phyloP scores from a whole-genome alignment of 2,888 invertebrate species.

The Phragmatobia fuliginosa region DNA sequence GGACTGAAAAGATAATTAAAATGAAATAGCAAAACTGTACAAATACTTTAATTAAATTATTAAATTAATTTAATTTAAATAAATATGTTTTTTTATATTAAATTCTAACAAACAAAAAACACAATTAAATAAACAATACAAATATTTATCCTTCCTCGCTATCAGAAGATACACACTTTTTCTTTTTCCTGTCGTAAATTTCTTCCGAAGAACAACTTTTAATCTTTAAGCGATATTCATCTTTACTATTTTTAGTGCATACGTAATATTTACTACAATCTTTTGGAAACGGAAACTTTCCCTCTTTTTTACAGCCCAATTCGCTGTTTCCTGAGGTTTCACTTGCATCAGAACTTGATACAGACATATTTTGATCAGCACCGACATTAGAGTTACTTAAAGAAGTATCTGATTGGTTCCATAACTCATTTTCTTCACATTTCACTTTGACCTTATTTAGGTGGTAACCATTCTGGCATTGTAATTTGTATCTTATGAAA shows the following conservation, averaged over 20 bases:
- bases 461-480: slow-evolving; percentile 70
- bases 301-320: slow-evolving; percentile 53
- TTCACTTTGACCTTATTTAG: slow-evolving; percentile 66
- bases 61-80: neutral
- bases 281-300: slow-evolving; percentile 58
- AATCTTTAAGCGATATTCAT: slow-evolving; percentile 63
- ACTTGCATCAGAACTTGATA: slow-evolving; percentile 29
- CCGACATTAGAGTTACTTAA: slow-evolving; percentile 43
- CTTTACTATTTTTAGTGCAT: slow-evolving; percentile 68
- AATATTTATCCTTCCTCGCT: slow-evolving; percentile 62
- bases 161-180: slow-evolving; percentile 70
- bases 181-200: slow-evolving; percentile 72
- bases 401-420: slow-evolving; percentile 29
- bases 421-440: slow-evolving; percentile 57
- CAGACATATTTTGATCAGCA: slow-evolving; percentile 47
- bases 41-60: neutral
- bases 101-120: neutral
- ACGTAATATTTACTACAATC: slow-evolving; percentile 79
- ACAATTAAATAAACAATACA: neutral
- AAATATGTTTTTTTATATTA: neutral
- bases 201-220: slow-evolving; percentile 78
- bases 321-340: slow-evolving; percentile 22
- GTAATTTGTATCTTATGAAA: slow-evolving; percentile 73
- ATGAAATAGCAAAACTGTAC: neutral
- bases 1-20: too few relatives aligned